These are phyloP conservation scores for Drosophila insularis DNA, from an alignment of 1,140 invertebrate genomes.

Conservation along the genomic window DNA sequence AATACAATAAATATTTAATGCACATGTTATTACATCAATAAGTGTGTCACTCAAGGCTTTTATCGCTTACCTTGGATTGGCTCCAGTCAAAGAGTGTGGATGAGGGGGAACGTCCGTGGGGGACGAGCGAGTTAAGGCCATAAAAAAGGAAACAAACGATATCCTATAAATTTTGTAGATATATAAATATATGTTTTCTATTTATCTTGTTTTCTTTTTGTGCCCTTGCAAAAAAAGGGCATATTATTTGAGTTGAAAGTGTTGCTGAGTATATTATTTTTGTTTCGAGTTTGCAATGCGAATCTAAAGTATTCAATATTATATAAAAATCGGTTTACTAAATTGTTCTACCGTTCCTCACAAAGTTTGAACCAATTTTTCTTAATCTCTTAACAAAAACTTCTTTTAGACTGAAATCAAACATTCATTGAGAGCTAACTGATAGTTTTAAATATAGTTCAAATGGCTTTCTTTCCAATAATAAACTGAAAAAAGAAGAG, in stretches of 20 bases:
- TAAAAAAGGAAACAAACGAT: not conserved
- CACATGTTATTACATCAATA: slow-evolving; percentile 81
- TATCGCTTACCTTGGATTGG: slow-evolving; percentile 54
- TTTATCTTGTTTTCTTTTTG: not conserved
- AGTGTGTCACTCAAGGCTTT: slow-evolving; percentile 77
- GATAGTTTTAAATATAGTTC: too few relatives aligned
- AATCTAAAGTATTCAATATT: too few relatives aligned
- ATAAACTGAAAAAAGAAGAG: not conserved
- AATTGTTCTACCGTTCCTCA: too few relatives aligned
- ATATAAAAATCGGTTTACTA: too few relatives aligned
- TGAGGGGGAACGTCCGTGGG: not conserved
- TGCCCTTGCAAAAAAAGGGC: not conserved
- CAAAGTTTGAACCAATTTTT: too few relatives aligned
- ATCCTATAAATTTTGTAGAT: slow-evolving; percentile 10
- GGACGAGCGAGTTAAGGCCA: slow-evolving; percentile 2
- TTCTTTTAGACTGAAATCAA: too few relatives aligned
- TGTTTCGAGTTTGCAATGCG: too few relatives aligned
- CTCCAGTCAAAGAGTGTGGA: slow-evolving; percentile 12
- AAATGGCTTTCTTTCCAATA: too few relatives aligned
- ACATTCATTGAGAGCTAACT: too few relatives aligned
- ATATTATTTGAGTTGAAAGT: not conserved
- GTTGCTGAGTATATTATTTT: too few relatives aligned
- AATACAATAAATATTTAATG: slow-evolving; percentile 81
- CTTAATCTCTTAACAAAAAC: too few relatives aligned
- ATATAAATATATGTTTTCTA: slow-evolving; percentile 37